Percentiles rank a stretch among this genome's conserved stretches.
These are phyloP conservation scores for Lycaena phlaeas DNA, from an alignment of 2,888 invertebrate species.

Conservation along the genomic window DNA sequence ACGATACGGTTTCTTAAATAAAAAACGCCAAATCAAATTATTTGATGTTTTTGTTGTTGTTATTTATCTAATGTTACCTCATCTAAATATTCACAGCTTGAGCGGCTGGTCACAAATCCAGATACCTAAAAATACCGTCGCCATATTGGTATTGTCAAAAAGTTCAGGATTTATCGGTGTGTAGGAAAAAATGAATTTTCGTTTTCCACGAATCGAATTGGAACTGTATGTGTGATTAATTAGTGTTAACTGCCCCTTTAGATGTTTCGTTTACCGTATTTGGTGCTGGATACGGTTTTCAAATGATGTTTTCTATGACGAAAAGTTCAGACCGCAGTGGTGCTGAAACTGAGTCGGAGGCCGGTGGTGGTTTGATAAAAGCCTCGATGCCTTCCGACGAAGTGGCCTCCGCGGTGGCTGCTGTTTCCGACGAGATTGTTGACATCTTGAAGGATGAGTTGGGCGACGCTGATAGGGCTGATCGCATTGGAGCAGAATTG, in stretches of 20 bases:
- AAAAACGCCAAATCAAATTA: constrained; percentile 24
- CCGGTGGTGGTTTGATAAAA: constrained; percentile 44
- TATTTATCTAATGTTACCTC: not conserved
- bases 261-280: constrained; percentile 58
- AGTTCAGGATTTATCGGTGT: constrained; percentile 55
- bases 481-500: constrained; percentile 56
- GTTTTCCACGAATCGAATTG: constrained; percentile 43
- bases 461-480: constrained; percentile 54
- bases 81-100: constrained; percentile 22
- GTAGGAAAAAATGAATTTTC: constrained; percentile 66
- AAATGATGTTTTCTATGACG: constrained; percentile 67
- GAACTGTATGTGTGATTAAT: constrained; percentile 47
- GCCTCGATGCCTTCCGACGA: constrained; percentile 49
- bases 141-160: constrained; percentile 75
- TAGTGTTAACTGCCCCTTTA: constrained; percentile 52
- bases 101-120: constrained; percentile 62
- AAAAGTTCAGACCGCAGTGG: constrained; percentile 55
- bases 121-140: constrained; percentile 71
- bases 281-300: constrained; percentile 51
- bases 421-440: constrained; percentile 61
- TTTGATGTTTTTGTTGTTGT: too few relatives aligned
- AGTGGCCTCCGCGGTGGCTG: constrained; percentile 56
- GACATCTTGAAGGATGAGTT: constrained; percentile 63
- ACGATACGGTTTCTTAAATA: too few relatives aligned
- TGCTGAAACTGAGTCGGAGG: constrained; percentile 43